phyloP scores from a whole-genome alignment of 1,140 invertebrate species.

The Oryzaephilus surinamensis region DNA sequence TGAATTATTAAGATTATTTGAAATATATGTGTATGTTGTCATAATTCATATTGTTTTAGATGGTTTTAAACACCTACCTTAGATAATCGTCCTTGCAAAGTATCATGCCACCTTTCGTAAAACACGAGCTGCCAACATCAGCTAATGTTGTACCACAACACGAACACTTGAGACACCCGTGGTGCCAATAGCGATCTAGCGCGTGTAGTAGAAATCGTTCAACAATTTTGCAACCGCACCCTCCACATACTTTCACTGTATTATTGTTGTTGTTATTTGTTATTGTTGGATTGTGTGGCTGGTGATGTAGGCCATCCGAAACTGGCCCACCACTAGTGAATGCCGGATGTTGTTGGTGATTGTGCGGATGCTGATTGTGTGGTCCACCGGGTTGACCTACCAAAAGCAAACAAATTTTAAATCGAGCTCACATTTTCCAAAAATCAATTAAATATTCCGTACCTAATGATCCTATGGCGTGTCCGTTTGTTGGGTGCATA shows the following conservation, averaged over 20 bases:
- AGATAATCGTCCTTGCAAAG: constrained; percentile 89
- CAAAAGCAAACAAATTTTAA: constrained; percentile 6
- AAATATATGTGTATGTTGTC: no score
- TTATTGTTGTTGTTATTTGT: constrained; percentile 48
- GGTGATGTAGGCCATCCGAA: constrained; percentile 39
- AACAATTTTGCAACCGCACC: constrained; percentile 68
- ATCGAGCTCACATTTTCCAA: not conserved
- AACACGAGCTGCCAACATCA: constrained; percentile 82
- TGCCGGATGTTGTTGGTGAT: constrained; percentile 32
- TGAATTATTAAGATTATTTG: no score
- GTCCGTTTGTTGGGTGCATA: constrained; percentile 36
- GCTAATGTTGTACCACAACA: constrained; percentile 76
- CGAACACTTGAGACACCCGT: constrained; percentile 84
- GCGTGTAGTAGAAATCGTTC: constrained; percentile 81
- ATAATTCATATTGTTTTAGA: no score
- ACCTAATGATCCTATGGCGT: constrained; percentile 33
- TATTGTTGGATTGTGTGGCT: constrained; percentile 39
- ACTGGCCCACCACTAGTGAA: constrained; percentile 26
- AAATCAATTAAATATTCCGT: constrained; percentile 8
- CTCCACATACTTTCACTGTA: constrained; percentile 52
- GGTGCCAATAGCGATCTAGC: constrained; percentile 88
- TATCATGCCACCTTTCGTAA: constrained; percentile 83
- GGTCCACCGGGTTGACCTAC: constrained; percentile 29
- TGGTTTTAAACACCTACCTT: constrained; percentile 57
- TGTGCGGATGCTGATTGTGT: constrained; percentile 25